These are phyloP conservation scores for Ptychobarbus kaznakovi DNA, from an alignment of 2,797 vertebrate species.

Conservation along the genomic window DNA sequence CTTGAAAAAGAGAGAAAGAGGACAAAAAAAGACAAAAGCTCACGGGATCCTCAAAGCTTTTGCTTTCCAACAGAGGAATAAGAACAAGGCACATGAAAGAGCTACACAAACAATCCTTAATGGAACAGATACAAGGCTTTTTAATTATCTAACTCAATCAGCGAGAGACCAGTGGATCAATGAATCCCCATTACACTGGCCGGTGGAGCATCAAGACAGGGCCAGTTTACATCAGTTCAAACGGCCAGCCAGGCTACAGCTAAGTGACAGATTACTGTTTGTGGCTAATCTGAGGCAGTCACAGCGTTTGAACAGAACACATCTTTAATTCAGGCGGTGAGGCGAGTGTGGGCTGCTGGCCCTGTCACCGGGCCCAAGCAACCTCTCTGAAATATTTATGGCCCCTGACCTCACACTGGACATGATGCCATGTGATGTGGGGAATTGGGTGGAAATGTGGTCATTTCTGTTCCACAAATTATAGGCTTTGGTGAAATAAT, in stretches of 20 bases:
- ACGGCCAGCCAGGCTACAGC: slow-evolving; percentile 72
- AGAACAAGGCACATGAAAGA: slow-evolving; percentile 62
- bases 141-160: slow-evolving; percentile 89
- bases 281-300: slow-evolving; percentile 80
- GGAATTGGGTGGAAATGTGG: neutral
- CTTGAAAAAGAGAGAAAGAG: slow-evolving; percentile 20
- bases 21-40: slow-evolving; percentile 47
- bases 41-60: slow-evolving; percentile 60
- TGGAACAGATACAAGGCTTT: slow-evolving; percentile 85
- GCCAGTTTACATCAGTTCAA: slow-evolving; percentile 79
- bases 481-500: neutral
- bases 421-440: slow-evolving; percentile 30
- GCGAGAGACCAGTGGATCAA: slow-evolving; percentile 83
- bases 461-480: neutral
- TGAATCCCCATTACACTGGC: slow-evolving; percentile 82
- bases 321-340: slow-evolving; percentile 80
- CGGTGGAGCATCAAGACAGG: slow-evolving; percentile 71
- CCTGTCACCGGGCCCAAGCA: slow-evolving; percentile 75
- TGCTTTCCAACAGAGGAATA: slow-evolving; percentile 71
- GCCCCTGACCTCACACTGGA: slow-evolving; percentile 37
- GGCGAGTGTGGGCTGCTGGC: slow-evolving; percentile 71
- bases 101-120: slow-evolving; percentile 83
- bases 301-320: slow-evolving; percentile 74
- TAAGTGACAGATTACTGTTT: slow-evolving; percentile 84
- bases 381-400: slow-evolving; percentile 76